Conservation (phyloP, 2,797 vertebrate species). For the Emydoidea blandingii region DNA sequence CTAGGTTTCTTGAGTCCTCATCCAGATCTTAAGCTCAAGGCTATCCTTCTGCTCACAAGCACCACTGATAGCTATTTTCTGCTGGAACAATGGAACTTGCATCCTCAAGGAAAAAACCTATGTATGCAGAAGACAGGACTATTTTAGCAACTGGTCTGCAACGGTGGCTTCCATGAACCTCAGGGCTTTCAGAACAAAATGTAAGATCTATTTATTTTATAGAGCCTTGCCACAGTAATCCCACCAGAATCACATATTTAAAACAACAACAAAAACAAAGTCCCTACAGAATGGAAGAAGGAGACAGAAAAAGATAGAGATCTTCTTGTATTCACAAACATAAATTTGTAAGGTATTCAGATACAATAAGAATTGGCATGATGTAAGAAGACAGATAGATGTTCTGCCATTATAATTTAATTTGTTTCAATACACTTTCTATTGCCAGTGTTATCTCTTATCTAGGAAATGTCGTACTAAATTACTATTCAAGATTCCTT, state of each 20-base stretch:
- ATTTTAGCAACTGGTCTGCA: not conserved
- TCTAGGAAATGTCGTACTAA: not conserved
- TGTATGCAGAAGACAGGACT: not conserved
- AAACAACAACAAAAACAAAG: not conserved
- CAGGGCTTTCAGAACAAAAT: not conserved
- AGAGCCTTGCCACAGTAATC: not conserved
- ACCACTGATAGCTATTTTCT: not conserved
- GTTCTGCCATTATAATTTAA: not conserved
- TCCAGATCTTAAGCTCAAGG: not conserved
- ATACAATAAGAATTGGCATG: not conserved
- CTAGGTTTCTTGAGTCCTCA: not conserved
- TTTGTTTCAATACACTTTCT: not conserved
- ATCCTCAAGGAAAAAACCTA: not conserved
- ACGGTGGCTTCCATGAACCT: too few relatives aligned
- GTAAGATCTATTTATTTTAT: not conserved
- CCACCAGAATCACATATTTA: not conserved
- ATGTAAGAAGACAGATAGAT: not conserved
- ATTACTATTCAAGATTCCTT: not conserved
- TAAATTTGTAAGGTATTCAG: not conserved
- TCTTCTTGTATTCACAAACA: not conserved
- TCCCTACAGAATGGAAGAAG: not conserved
- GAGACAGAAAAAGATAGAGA: not conserved
- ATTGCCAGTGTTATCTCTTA: not conserved
- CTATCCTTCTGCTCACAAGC: not conserved
- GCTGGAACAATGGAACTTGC: not conserved